Evolutionary conservation across 2,797 vertebrate species (phyloP).

Genomic region (Vipera latastei): DNA sequence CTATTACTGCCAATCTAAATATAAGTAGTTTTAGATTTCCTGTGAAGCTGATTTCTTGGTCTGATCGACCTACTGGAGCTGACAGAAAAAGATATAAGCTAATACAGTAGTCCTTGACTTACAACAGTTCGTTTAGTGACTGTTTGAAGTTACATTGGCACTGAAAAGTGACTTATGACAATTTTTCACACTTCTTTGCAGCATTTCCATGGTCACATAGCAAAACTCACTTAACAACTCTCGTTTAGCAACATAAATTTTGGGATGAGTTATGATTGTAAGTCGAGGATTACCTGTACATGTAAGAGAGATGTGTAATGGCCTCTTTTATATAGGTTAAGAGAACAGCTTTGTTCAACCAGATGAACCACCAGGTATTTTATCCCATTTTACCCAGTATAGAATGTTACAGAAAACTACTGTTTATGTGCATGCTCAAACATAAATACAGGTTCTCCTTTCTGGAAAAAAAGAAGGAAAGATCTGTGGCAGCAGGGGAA

Average conservation of each 20-base stretch:
- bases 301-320: background rate
- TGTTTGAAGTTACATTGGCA: background rate
- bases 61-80: background rate
- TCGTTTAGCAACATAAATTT: background rate
- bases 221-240: background rate
- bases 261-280: background rate
- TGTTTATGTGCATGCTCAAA: background rate
- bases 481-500: background rate
- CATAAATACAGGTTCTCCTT: background rate
- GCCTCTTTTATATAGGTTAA: background rate
- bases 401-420: background rate
- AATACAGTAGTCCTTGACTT: background rate
- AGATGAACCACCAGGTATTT: background rate
- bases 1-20: background rate
- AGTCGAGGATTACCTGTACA: background rate
- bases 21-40: background rate
- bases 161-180: background rate
- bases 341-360: background rate
- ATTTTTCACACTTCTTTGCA: background rate
- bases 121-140: background rate
- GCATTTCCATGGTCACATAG: background rate
- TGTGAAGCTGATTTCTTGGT: background rate
- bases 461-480: background rate
- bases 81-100: background rate
- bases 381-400: background rate